These are phyloP conservation scores for Epicauta chinensis DNA, from an alignment of 1,140 invertebrate species.

Conservation along the genomic window DNA sequence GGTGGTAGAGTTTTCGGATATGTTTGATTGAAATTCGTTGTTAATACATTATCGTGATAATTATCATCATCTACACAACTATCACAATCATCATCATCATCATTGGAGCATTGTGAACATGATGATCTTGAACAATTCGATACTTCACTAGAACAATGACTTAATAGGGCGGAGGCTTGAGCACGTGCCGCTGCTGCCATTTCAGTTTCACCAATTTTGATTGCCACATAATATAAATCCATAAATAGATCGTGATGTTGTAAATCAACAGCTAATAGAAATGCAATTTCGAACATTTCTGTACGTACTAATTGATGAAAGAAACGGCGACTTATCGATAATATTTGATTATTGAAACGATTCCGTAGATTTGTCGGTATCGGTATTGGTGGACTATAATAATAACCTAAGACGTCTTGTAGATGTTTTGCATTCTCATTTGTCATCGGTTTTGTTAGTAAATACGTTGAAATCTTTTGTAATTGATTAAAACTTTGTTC, in stretches of 20 bases:
- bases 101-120: constrained; percentile 46
- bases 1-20: constrained; percentile 36
- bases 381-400: constrained; percentile 56
- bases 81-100: constrained; percentile 42
- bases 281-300: constrained; percentile 76
- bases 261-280: constrained; percentile 78
- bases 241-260: constrained; percentile 75
- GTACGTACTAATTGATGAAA: constrained; percentile 74
- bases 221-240: constrained; percentile 76
- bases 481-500: constrained; percentile 59
- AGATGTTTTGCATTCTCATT: constrained; percentile 57
- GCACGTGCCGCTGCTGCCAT: constrained; percentile 69
- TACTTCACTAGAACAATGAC: constrained; percentile 52
- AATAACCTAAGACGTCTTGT: constrained; percentile 65
- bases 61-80: constrained; percentile 37
- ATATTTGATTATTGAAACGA: constrained; percentile 33
- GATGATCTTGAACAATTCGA: constrained; percentile 53
- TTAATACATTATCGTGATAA: too few relatives aligned
- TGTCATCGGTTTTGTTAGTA: constrained; percentile 59
- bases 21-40: constrained; percentile 40
- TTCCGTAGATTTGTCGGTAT: constrained; percentile 61
- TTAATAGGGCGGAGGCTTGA: constrained; percentile 62
- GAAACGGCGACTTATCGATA: constrained; percentile 65
- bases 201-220: constrained; percentile 57
- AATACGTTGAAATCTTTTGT: constrained; percentile 64